Evolutionary conservation across 2,797 vertebrate species (phyloP).

Genomic region (Rhynchonycteris naso): DNA sequence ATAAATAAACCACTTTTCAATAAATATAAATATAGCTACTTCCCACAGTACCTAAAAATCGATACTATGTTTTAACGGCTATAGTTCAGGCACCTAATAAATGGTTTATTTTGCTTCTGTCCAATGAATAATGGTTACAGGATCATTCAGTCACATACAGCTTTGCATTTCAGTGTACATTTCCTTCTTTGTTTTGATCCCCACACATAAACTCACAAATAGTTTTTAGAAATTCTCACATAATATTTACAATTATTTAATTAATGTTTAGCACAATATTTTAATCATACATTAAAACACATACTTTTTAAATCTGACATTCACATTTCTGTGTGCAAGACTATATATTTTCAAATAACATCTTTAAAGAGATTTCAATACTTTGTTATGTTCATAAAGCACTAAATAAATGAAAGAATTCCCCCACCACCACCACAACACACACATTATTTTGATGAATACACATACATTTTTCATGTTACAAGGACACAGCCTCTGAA

Average conservation of each 20-base stretch:
- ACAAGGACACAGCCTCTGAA: neutral
- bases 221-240: neutral
- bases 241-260: neutral
- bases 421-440: neutral
- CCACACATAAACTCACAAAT: neutral
- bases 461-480: neutral
- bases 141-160: neutral
- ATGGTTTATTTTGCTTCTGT: neutral
- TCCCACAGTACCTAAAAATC: neutral
- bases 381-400: slow-evolving; percentile 20
- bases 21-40: slow-evolving; percentile 58
- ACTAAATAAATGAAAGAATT: neutral
- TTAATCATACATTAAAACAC: neutral
- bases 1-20: slow-evolving; percentile 14
- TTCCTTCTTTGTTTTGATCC: neutral
- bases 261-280: neutral
- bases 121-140: neutral
- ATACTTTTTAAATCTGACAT: neutral
- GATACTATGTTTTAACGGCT: neutral
- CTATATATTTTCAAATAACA: slow-evolving; percentile 27
- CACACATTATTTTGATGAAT: neutral
- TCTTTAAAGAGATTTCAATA: neutral
- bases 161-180: neutral
- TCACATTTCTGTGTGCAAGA: neutral
- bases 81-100: neutral